Base-by-base conservation (phyloP, 30 jellyfish, hydroid and myxozoan species). In the Turritopsis dohrnii region DNA sequence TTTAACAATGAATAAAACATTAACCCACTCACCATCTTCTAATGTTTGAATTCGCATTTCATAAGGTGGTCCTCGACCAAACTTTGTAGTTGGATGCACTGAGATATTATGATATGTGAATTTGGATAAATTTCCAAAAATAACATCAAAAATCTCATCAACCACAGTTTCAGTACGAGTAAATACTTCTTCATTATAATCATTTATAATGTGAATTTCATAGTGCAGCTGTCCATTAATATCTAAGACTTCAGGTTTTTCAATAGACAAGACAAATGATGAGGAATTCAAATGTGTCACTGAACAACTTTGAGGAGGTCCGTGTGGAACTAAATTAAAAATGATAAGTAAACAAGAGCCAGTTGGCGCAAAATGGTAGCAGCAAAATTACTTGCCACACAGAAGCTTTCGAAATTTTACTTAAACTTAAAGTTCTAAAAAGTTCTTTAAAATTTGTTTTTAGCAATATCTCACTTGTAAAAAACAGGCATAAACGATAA, bases 211-310 rank as follows among this genome's bases (percentile, higher is more conserved):
- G 16, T 69, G 16, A 23, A 69, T 27, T 69, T 69, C 77, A 19
- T 69, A 69, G 19, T 69, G 77, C 16, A 69, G 28, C 0, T n/a
- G 30, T 69, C 77, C 77, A 69, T 69, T 69, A 8, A 9, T 69
- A 23, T n/a, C 31, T 21, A 69, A 69, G 9, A 23, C 31, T 69
- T 69, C 77, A 7, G 77, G 77, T 8, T 19, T 69, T 69, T 27
- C 77, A 69, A 69, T 27, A 69, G 77, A 69, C 22, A 69, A 69
- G 30, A 69, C 23, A 69, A 69, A n/a, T 17, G 77, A 23, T n/a
- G 77, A 69, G 9, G 77, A 69, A 27, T 69, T 69, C 31, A n/a
- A 69, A 69, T 69, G 77, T 27, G 31, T n/a, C 28, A 69, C 77
- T 8, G 22, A 69, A 27, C 77, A 69, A 19, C 19, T 23, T 21